Evolutionary conservation across 2,888 invertebrate species (phyloP), one percentile per base, ranked within the genome.

Genomic region (Elmis aenea): DNA sequence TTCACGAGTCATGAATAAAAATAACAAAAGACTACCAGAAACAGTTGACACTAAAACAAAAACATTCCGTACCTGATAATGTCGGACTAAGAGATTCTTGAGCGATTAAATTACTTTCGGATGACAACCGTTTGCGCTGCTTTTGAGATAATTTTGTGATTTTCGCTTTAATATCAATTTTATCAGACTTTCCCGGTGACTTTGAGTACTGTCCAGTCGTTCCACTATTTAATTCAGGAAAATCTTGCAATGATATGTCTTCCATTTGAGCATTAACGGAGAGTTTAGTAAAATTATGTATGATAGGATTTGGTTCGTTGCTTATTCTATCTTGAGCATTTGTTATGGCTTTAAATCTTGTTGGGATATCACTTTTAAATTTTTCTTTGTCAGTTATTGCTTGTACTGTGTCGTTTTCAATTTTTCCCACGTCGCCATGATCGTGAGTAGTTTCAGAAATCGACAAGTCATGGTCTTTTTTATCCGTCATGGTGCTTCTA

Each of bases 141-240:
- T 80, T 81, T 51, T 81, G 81, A 1, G 80, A 81, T 4, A 80
- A 48, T 55, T 76, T 79, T n/a, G 53, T 46, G 29, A 62, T 51
- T 48, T 61, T 67, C 22, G 57, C 55, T 48, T 54, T 57, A 10
- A 23, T 13, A 33, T 51, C 46, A 5, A 33, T 36, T 29, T 28
- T 48, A 14, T 51, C 71, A 51, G 39, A 59, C 57, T 59, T 58
- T 58, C 5, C 57, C 55, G 14, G 38, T 28, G 42, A 48, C 35
- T 50, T 46, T 10, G 50, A 38, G 38, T 40, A 36, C 26, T 28
- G 14, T 21, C 45, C 29, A 39, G 37, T 39, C 26, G 56, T 51
- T n/a, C n/a, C n/a, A 48, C 58, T 54, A 37, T 43, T 55, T 24
- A 66, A 48, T 45, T 57, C 52, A 2, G 65, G 66, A 59, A 66